Base-by-base conservation (phyloP, 2,113 vertebrate species). In the Serinus canaria region DNA sequence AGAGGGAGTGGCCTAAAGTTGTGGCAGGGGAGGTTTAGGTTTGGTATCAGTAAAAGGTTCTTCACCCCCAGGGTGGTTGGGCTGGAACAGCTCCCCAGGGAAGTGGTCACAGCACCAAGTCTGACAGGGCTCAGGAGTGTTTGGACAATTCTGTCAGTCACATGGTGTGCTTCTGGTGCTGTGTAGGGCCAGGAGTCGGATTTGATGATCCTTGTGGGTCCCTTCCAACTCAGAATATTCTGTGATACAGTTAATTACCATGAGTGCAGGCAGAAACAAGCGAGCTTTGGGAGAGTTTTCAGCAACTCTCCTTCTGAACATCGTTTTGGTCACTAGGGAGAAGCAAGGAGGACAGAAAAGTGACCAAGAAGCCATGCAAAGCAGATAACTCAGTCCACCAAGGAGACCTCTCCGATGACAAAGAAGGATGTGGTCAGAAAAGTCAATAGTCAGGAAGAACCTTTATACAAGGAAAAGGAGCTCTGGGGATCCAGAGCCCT, bases 1-100 rank as follows among this genome's bases (percentile, higher is more conserved):
- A 0, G 0, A 37, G 14, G 13, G 15, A 76, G 0, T 17, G 62
- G 37, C 21, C 44, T 77, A 72, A 50, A 7, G 27, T 1, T 59
- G 25, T 50, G 37, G 18, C 63, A 68, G 22, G 1, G 11, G 14
- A 86, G 9, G 25, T 52, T 76, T 33, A 68, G 11, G 25, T 19
- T 37, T 2, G 9, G 8, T 10, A 8, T 22, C 1, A 77, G 27
- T 1, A 10, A 59, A 44, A 52, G 8, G 3, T 27, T 77, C 15
- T 44, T 15, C 17, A 18, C 9, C 9, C 8, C 13, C 33, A 6
- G 6, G 1, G 6, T 33, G 27, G 9, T 0, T 12, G 33, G 37
- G 22, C 31, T 59, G 72, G 37, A 27, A 27, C 13, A 76, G 23
- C 9, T 68, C 27, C 21, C 14, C 44, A 44, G 9, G 17, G 27